These are phyloP conservation scores for Amphimallon solstitiale DNA, from an alignment of 2,888 invertebrate genomes.

Conservation along the genomic window DNA sequence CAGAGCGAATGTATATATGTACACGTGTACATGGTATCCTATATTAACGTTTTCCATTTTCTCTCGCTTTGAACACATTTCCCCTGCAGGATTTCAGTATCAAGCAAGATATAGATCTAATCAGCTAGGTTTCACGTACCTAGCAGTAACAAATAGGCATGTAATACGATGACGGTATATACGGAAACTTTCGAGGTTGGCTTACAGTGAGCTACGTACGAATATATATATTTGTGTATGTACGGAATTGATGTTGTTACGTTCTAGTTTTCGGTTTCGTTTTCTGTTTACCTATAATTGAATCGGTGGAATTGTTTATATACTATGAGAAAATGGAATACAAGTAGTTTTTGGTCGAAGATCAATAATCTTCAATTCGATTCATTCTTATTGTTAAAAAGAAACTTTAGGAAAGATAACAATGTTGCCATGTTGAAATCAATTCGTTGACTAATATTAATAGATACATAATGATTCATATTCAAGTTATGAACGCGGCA, in stretches of 20 bases:
- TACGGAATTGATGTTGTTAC: neutral
- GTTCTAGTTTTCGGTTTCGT: neutral
- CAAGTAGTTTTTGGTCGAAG: neutral
- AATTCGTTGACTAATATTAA: too few species aligned
- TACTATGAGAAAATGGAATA: neutral
- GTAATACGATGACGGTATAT: slow-evolving; percentile 1
- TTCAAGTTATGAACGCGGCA: too few species aligned
- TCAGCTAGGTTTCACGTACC: slow-evolving; percentile 2
- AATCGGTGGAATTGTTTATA: neutral
- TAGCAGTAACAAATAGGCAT: neutral
- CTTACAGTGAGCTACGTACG: neutral
- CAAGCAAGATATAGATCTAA: slow-evolving; percentile 14
- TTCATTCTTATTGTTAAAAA: too few species aligned
- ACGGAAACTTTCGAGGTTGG: neutral
- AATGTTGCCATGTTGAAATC: too few species aligned
- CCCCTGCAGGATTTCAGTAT: slow-evolving; percentile 11
- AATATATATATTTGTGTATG: neutral
- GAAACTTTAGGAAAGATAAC: too few species aligned
- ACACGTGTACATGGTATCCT: slow-evolving; percentile 2
- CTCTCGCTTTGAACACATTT: slow-evolving; percentile 15
- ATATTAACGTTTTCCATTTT: slow-evolving; percentile 24
- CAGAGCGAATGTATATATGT: neutral
- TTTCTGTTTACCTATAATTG: neutral
- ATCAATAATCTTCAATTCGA: neutral
- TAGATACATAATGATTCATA: too few species aligned